Evolutionary conservation across 2,113 vertebrate genomes (phyloP).

Genomic region (Sebastes fasciatus): DNA sequence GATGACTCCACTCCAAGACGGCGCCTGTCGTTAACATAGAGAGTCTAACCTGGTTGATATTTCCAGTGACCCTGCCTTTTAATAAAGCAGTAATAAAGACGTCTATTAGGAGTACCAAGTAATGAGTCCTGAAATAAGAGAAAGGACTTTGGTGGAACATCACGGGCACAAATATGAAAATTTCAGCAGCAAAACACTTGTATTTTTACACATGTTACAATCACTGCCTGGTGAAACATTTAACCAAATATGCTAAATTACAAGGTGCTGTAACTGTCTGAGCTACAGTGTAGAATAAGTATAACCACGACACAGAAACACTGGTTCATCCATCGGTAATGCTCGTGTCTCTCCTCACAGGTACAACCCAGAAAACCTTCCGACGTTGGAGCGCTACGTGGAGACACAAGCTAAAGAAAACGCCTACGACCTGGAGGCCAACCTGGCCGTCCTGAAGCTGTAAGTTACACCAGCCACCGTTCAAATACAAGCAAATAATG

Average conservation of each 20-base stretch:
- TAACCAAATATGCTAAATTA: neutral
- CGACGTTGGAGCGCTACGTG: conserved; percentile 92
- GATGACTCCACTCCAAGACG: neutral
- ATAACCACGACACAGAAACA: neutral
- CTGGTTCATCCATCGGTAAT: neutral
- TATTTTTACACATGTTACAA: neutral
- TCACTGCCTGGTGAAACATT: neutral
- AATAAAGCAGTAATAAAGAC: neutral
- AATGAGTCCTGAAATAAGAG: neutral
- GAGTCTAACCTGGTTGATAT: neutral
- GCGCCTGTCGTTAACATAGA: neutral
- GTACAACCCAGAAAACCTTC: conserved; percentile 94
- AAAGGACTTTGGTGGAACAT: neutral
- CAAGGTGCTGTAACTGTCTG: neutral
- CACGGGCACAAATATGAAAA: neutral
- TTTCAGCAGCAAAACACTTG: neutral
- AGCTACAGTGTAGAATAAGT: neutral
- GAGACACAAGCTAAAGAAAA: conserved; percentile 93
- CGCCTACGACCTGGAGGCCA: conserved; percentile 93
- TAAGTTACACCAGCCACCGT: conserved; percentile 73
- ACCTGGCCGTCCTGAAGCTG: conserved; percentile 93
- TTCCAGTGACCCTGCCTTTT: neutral
- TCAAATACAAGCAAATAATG: neutral
- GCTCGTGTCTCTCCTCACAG: conserved; percentile 63
- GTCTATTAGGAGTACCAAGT: too few relatives aligned